Evolutionary conservation across 2,113 vertebrate genomes (phyloP), one percentile per base, ranked within the genome.

Genomic region (Rhizomys pruinosus): DNA sequence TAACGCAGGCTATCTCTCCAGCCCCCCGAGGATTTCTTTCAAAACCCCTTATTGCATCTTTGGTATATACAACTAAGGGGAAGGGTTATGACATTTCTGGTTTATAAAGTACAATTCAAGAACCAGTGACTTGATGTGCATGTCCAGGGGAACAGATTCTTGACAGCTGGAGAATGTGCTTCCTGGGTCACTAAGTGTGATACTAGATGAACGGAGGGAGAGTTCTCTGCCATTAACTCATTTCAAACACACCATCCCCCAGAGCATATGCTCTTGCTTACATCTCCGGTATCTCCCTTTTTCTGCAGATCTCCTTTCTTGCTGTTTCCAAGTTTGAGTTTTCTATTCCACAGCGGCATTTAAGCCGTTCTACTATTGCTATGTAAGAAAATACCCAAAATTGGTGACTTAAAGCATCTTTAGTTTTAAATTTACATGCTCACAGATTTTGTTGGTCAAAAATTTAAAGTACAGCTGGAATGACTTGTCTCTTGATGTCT

Each of bases 221-320:
- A 6, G 5, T 64, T 93, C 32, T 37, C 93, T 79, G 87, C n/a
- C 2, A n/a, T 90, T 20, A 47, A 47, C 23, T 34, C 78, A 29
- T 57, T 77, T 61, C 72, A 95, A 84, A 69, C 44, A 66, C 8
- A 22, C 55, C 12, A 42, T 91, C 22, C 12, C 6, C 5, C 47
- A 84, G 94, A 95, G 76, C 23, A 73, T 12, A 66, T 17, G 63
- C 57, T 84, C 8, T 42, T 57, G 55, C n/a, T 88, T 81, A 92
- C 95, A 55, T 84, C 68, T 22, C 64, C 87, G 55, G 32, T 13
- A 77, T 44, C 1, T 52, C 32, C 10, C 11, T 29, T 20, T 52
- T 12, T 77, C 90, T 89, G 80, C 39, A 77, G 11, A 77, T 78
- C 25, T 39, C 86, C 9, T 80, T 55, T 94, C 34, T 89, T 72